These are phyloP conservation scores for Chaetodon trifascialis DNA, from an alignment of 2,113 vertebrate genomes.

Conservation along the genomic window DNA sequence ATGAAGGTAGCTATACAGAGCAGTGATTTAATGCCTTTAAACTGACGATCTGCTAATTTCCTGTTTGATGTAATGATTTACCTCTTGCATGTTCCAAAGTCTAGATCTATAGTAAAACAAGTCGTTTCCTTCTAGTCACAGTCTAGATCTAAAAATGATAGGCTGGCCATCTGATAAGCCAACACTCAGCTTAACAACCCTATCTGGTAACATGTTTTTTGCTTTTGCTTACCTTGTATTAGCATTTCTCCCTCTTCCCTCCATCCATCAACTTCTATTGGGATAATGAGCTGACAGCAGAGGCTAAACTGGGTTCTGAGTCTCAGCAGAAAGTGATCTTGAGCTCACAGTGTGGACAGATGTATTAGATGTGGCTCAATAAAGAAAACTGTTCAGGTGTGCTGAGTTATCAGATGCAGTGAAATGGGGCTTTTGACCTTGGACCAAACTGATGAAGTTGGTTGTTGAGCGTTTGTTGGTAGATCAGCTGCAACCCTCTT, in stretches of 20 bases:
- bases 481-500: background rate
- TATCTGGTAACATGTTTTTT: background rate
- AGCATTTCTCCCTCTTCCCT: background rate
- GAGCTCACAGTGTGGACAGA: background rate
- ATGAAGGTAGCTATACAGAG: background rate
- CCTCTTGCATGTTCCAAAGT: background rate
- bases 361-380: background rate
- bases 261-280: background rate
- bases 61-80: background rate
- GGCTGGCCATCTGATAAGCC: background rate
- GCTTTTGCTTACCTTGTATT: background rate
- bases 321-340: background rate
- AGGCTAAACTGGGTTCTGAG: background rate
- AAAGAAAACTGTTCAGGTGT: background rate
- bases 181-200: background rate
- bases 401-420: background rate
- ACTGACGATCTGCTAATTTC: background rate
- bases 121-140: background rate
- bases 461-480: background rate
- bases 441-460: background rate
- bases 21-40: background rate
- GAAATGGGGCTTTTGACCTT: background rate
- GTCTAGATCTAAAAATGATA: background rate
- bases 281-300: no score
- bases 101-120: background rate